These are phyloP conservation scores for Gryon sp. DNA, from an alignment of 1,140 invertebrate species.

Conservation along the genomic window DNA sequence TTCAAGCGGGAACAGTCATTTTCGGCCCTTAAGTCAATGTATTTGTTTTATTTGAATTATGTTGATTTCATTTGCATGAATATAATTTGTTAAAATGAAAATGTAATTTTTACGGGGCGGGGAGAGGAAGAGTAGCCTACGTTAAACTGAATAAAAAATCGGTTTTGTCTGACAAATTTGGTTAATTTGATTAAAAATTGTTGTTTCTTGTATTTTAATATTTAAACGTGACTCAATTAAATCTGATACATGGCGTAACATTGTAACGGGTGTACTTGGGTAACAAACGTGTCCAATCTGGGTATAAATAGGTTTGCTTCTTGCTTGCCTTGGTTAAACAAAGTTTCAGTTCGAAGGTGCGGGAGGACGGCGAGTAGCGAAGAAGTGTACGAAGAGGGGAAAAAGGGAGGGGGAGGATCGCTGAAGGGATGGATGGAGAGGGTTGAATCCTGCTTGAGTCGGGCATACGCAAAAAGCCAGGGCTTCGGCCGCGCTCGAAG, in stretches of 20 bases:
- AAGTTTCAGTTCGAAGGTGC: slow-evolving; percentile 72
- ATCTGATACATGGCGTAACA: slow-evolving; percentile 32
- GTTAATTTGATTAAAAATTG: too few relatives aligned
- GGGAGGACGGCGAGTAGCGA: slow-evolving; percentile 45
- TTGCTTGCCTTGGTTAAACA: slow-evolving; percentile 77
- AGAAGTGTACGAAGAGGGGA: too few relatives aligned
- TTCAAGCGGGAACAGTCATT: too few relatives aligned
- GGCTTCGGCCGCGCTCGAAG: slow-evolving; percentile 68
- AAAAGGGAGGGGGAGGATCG: slow-evolving; percentile 34
- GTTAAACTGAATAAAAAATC: too few relatives aligned
- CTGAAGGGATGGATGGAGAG: slow-evolving; percentile 62
- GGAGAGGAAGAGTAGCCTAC: too few relatives aligned
- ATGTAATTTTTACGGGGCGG: too few relatives aligned
- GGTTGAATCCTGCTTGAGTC: slow-evolving; percentile 71
- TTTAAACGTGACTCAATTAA: slow-evolving; percentile 5
- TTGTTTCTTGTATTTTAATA: too few relatives aligned
- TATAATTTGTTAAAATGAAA: too few relatives aligned
- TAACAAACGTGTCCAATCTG: slow-evolving; percentile 72
- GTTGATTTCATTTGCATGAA: too few relatives aligned
- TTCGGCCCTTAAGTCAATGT: too few relatives aligned
- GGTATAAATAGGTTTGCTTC: slow-evolving; percentile 77
- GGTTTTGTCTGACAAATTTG: too few relatives aligned
- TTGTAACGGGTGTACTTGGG: slow-evolving; percentile 33
- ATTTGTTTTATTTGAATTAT: too few relatives aligned
- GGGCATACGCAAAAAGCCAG: slow-evolving; percentile 75